Evolutionary conservation across 2,113 vertebrate genomes (phyloP).

Genomic region (Proteles cristata): DNA sequence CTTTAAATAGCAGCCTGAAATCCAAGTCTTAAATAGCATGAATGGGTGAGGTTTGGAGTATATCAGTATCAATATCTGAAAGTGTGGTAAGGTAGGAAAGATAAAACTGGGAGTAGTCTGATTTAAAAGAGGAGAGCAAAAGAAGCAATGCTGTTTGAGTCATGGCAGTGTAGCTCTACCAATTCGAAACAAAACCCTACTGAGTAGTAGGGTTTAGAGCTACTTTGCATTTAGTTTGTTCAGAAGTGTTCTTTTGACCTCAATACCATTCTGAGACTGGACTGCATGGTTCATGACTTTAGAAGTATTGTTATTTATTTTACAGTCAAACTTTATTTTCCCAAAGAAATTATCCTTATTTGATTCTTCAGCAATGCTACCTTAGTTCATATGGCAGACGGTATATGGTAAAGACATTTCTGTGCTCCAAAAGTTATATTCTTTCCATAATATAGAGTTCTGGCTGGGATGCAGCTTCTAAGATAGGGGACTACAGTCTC

Average conservation of each 20-base stretch:
- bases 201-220: neutral
- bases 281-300: neutral
- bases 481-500: neutral
- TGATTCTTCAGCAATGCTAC: neutral
- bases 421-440: neutral
- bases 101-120: neutral
- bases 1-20: neutral
- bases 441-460: neutral
- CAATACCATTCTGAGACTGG: neutral
- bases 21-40: neutral
- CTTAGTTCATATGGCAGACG: neutral
- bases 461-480: neutral
- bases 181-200: neutral
- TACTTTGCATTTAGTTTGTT: neutral
- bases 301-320: neutral
- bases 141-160: neutral
- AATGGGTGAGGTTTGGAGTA: neutral
- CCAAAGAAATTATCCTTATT: neutral
- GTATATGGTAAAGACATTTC: neutral
- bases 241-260: neutral
- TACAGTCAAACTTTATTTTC: neutral
- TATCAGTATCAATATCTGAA: neutral
- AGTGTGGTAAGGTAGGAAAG: neutral
- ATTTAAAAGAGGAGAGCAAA: neutral
- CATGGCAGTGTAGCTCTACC: neutral